These are phyloP conservation scores for Cheilosia variabilis DNA, from an alignment of 2,888 invertebrate species.

Conservation along the genomic window DNA sequence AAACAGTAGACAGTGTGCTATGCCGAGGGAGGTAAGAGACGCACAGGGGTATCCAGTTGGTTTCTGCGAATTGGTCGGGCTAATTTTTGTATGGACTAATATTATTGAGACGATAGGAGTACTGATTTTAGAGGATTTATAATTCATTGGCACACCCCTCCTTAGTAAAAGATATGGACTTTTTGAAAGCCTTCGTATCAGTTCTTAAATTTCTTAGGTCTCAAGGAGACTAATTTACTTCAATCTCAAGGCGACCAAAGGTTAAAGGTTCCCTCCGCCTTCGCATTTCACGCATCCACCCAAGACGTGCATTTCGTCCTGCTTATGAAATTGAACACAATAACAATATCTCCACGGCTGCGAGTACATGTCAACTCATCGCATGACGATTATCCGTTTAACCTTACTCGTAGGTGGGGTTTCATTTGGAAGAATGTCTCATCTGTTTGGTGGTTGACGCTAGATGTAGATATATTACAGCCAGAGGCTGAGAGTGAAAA, in stretches of 20 bases:
- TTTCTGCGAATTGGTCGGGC: neutral
- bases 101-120: neutral
- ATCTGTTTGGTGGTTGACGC: constrained; percentile 12
- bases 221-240: too few species aligned
- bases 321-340: constrained; percentile 44
- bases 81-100: neutral
- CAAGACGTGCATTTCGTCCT: neutral
- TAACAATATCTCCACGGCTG: constrained; percentile 37
- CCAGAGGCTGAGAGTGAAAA: constrained; percentile 44
- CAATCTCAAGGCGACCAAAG: too few species aligned
- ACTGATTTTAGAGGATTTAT: constrained; percentile 10
- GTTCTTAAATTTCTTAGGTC: too few species aligned
- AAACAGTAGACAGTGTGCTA: constrained; percentile 37
- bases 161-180: too few species aligned
- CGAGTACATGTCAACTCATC: constrained; percentile 58
- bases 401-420: constrained; percentile 40
- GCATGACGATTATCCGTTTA: constrained; percentile 54
- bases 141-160: too few species aligned
- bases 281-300: neutral
- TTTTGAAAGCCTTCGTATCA: too few species aligned
- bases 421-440: constrained; percentile 12
- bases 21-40: constrained; percentile 11
- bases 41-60: neutral
- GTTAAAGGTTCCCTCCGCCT: neutral
- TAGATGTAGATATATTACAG: neutral